Conservation (phyloP, 2,113 vertebrate species). For the Gobio gobio region DNA sequence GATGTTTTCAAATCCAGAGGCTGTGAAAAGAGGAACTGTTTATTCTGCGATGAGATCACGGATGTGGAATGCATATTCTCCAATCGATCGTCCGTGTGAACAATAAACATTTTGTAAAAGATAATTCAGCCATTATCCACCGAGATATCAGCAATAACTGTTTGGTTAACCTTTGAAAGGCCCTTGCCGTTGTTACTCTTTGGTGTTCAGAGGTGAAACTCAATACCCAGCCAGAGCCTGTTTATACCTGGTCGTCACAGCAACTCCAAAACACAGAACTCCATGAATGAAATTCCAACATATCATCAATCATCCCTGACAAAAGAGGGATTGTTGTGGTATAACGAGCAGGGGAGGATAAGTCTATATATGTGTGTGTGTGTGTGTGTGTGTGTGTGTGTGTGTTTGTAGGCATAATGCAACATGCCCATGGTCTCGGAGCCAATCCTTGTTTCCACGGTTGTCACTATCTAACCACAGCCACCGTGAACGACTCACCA, state of each 20-base stretch:
- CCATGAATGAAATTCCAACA: slow-evolving; percentile 77
- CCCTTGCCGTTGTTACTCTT: slow-evolving; percentile 58
- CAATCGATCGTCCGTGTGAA: slow-evolving; percentile 64
- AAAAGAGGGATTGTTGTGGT: slow-evolving; percentile 75
- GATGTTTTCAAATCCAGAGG: background rate
- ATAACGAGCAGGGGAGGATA: slow-evolving; percentile 36
- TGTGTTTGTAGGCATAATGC: background rate
- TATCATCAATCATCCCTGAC: slow-evolving; percentile 78
- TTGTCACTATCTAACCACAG: slow-evolving; percentile 45
- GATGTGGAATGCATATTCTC: slow-evolving; percentile 29
- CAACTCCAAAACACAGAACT: slow-evolving; percentile 75
- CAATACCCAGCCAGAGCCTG: slow-evolving; percentile 67
- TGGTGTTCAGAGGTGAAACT: slow-evolving; percentile 73
- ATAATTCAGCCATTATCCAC: slow-evolving; percentile 70
- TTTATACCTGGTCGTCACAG: slow-evolving; percentile 80
- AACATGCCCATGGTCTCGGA: slow-evolving; percentile 13
- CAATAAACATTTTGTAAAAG: slow-evolving; percentile 59
- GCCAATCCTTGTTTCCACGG: slow-evolving; percentile 10
- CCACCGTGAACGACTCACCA: slow-evolving; percentile 35
- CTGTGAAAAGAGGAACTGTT: slow-evolving; percentile 49
- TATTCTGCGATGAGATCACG: slow-evolving; percentile 29
- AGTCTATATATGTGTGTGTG: no score
- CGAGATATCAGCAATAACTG: slow-evolving; percentile 68
- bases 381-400: no score
- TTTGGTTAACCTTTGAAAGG: slow-evolving; percentile 72